Base-by-base conservation (phyloP, 2,888 invertebrate genomes). In the Punctoribates punctum region DNA sequence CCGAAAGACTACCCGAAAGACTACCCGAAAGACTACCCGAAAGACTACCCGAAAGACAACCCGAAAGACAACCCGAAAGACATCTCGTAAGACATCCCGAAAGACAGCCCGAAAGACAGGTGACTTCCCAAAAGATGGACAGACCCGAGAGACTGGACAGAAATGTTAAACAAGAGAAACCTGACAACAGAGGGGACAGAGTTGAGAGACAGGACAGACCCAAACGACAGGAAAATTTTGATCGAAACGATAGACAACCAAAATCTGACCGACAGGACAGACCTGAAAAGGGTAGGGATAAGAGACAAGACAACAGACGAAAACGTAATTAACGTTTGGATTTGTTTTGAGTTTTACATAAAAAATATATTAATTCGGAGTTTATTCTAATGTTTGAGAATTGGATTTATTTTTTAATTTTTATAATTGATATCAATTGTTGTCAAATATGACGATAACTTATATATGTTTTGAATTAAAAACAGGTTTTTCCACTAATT, bases 111-210 rank as follows among this genome's bases (percentile, higher is more conserved):
- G 23, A 57, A 11, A 17, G 34, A 65, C 65, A 29, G 34, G 34
- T 6, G 5, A 34, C 87, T 78, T 83, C 84, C 29, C 77, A 67
- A 65, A 76, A 20, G 79, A 76, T 60, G 77, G 77, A 29, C n/a
- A 29, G 65, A 17, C 29, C 27, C n/a, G 17, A 51, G n/a, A 54
- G 20, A 54, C 5, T 1, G n/a, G 54, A 54, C 20, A 54, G 23
- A n/a, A 1, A 9, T 42, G 11, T 13, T 8, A 42, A 11, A 42
- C 42, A 42, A 8, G 34, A 34, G 4, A 34, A 8, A 8, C 34
- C 34, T 34, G 34, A 34, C 5, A 34, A n/a, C n/a, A n/a, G 34
- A 34, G 5, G 8, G 42, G 42, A 42, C 13, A 42, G 42, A 11
- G 1, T 1, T 42, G 42, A 54, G n/a, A 54, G 54, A 20, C 20